phyloP scores from a whole-genome alignment of 2,113 vertebrate genomes.

The Ursus arctos region DNA sequence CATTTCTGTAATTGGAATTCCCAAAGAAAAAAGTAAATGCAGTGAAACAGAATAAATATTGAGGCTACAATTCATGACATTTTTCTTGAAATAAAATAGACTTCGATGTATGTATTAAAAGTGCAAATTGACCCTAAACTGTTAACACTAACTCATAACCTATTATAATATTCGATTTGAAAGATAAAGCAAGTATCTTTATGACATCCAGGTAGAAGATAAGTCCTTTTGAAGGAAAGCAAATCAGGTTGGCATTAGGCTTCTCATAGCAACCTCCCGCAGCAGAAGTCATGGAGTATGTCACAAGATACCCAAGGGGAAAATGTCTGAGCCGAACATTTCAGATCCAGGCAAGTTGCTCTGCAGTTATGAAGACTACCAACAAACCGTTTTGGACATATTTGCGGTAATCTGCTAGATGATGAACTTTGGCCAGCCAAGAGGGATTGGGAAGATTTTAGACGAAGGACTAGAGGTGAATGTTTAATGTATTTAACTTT shows the following conservation, averaged over 20 bases:
- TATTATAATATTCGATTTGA: neutral
- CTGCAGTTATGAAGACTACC: neutral
- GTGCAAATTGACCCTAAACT: slow-evolving; percentile 14
- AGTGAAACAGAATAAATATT: neutral
- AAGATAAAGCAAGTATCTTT: slow-evolving; percentile 17
- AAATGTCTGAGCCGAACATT: no score
- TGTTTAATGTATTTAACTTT: neutral
- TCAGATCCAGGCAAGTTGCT: neutral
- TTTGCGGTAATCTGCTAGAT: neutral
- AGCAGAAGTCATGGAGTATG: neutral
- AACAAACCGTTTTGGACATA: neutral
- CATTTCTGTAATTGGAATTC: neutral
- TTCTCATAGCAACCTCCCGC: neutral
- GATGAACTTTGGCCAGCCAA: neutral
- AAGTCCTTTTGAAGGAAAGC: neutral
- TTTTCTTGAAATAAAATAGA: neutral
- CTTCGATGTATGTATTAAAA: neutral
- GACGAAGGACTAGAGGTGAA: neutral
- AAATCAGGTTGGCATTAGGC: neutral
- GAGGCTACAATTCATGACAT: neutral
- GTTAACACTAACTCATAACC: neutral
- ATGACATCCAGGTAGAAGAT: neutral
- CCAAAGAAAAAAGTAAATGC: slow-evolving; percentile 3
- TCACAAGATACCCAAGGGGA: no score
- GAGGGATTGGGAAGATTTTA: neutral